Percentiles rank a stretch among this genome's conserved stretches.
phyloP scores from a whole-genome alignment of 2,888 invertebrate genomes.

The Ditula angustiorana region DNA sequence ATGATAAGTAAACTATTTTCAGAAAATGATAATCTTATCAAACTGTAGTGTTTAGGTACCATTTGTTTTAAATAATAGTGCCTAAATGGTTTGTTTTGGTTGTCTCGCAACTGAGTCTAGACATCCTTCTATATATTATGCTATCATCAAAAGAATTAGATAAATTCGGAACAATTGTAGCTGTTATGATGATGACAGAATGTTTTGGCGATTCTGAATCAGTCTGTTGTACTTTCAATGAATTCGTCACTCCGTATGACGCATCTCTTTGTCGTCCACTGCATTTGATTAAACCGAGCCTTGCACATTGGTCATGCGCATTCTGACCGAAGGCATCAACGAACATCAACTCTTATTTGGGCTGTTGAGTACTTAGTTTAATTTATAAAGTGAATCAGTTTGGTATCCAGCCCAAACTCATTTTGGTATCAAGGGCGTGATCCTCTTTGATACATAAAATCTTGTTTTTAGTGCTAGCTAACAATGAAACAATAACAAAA shows the following conservation, averaged over 20 bases:
- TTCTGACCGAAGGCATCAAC: background rate
- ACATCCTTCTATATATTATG: constrained; percentile 4
- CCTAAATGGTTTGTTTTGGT: background rate
- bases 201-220: background rate
- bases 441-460: no score
- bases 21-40: constrained; percentile 1
- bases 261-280: background rate
- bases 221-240: constrained; percentile 1
- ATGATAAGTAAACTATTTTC: constrained; percentile 1
- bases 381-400: background rate
- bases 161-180: background rate
- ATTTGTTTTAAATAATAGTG: constrained; percentile 1
- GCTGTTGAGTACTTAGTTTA: background rate
- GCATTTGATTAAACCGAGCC: background rate
- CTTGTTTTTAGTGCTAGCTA: no score
- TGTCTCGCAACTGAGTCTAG: constrained; percentile 9
- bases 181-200: background rate
- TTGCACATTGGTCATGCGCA: background rate
- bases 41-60: background rate
- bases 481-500: no score
- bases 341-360: background rate
- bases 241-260: background rate
- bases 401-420: background rate
- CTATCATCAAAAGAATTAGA: background rate
- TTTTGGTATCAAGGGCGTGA: no score